Base-by-base conservation (phyloP, 2,797 vertebrate genomes). In the Erpetoichthys calabaricus region DNA sequence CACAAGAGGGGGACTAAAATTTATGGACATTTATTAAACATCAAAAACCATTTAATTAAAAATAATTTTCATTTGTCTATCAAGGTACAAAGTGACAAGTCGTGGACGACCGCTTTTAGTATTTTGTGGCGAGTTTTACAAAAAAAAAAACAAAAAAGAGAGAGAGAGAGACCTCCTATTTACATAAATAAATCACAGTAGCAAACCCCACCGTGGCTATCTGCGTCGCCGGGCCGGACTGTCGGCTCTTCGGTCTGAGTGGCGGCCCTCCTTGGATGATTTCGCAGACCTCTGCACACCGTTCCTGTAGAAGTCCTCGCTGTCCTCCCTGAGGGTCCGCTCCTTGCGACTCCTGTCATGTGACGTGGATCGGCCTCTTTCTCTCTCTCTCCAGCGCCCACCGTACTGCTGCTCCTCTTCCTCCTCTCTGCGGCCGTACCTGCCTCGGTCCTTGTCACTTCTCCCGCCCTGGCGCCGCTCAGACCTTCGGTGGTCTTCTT, bases 191-290 rank as follows among this genome's bases (percentile, higher is more conserved):
- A 25, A 25, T 25, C 25, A 25, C 25, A 25, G 25, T 25, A 25
- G 25, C 25, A 25, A 25, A 25, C 25, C 25, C 25, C 25, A 25
- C 25, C 25, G 25, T 25, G 7, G 44, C 62, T 72, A 85, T 70
- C 78, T 85, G 61, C 74, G 73, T 59, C 79, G 72, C 10, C 70
- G 66, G 2, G 85, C 84, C 42, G 86, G 85, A 44, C 52, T 70
- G 42, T 83, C 83, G 57, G 74, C 78, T 53, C 64, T 69, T 42
- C 67, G 67, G 44, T 83, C 77, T 8, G 73, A 70, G 3, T 71
- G 56, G 1, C 66, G 75, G 70, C 47, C 70, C 42, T 75, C 72
- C 59, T 72, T 75, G 65, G 62, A 61, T 4, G 63, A 47, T 47
- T 70, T 79, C 44, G 67, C 59, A 2, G 41, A 55, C 3, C 69